Base-by-base conservation (phyloP, 2,888 invertebrate genomes). In the Girardia tigrina region DNA sequence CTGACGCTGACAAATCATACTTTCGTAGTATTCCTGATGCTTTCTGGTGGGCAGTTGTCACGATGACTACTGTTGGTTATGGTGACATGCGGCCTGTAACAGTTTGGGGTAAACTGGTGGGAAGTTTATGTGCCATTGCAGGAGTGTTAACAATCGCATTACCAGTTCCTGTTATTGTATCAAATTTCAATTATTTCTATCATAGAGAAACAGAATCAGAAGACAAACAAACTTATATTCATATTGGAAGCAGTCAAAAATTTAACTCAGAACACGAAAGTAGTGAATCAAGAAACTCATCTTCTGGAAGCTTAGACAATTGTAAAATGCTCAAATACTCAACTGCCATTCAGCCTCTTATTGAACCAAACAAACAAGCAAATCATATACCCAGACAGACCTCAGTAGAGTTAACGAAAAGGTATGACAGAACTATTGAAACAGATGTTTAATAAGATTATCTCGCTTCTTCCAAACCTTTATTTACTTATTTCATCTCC, bases 161-260 rank as follows among this genome's bases (percentile, higher is more conserved):
- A 83, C 95, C 95, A 80, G 97, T 97, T 84, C 97, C 97, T 82
- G 97, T 97, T 87, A 97, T 97, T 88, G 97, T 97, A 85, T 95
- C 94, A 86, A 97, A 97, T 88, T 97, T 97, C 90, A 97, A 97
- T 88, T 97, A 97, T 88, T 97, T 97, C 89, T 97, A 97, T 88
- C 95, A 97, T 86, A 91, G 95, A 82, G 95, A 97, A 88, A 94
- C 94, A 27, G 95, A 95, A 87, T 94, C 93, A 87, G 94, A 95
- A 86, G 94, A 95, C 87, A 94, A 94, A 88, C 93, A 93, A 83
- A 92, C 92, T 87, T 93, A 93, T 88, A 93, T 93, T 87, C 93
- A 93, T 86, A 93, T 93, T 8, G 56, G 56, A 56, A 56, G n/a
- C 23, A 56, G 23, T 56, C 56, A 56, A 23, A 56, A 56, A 56